Evolutionary conservation across 2,113 vertebrate genomes (phyloP), one percentile per base, ranked within the genome.

Genomic region (Vulpes lagopus): DNA sequence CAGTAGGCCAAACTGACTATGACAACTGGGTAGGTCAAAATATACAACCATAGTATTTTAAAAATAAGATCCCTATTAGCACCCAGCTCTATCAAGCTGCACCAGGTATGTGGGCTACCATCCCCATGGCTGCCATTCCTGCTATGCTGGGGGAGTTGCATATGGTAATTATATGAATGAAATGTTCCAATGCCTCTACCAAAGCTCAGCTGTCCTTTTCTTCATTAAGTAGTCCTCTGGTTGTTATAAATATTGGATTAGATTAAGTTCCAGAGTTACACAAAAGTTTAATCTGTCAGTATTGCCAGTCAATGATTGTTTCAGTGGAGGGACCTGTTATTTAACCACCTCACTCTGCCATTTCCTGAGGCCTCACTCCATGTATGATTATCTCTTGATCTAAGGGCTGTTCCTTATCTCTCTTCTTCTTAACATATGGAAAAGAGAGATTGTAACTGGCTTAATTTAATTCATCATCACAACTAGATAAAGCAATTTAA

Each of bases 391-490:
- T 43, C 23, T 69, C 64, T 64, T 30, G 25, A 15, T 82, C 23
- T 85, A 49, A 89, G 23, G 5, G 59, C 23, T 30, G 14, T 14
- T 35, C 0, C 27, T 87, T 86, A 20, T 49, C 53, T 91, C 51
- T 89, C 20, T 49, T 53, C 53, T 43, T 78, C 64, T 59, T 76
- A 57, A 15, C 30, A 89, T 86, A n/a, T 32, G 6, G 20, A 30
- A 78, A 95, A 93, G 11, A 88, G 1, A 73, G 35, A 91, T 60
- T 89, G 30, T 20, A 35, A 9, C 32, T 81, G 32, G 1, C 11
- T 78, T 86, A 16, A 20, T 32, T 71, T 27, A 97, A 82, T 60
- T 94, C 25, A 89, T 89, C 78, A 94, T 94, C 11, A 53, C n/a
- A 64, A 74, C 35, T n/a, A 90, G 88, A 87, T 86, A 60, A 92